These are phyloP conservation scores for Halesus radiatus DNA, from an alignment of 1,140 invertebrate genomes.

Conservation along the genomic window DNA sequence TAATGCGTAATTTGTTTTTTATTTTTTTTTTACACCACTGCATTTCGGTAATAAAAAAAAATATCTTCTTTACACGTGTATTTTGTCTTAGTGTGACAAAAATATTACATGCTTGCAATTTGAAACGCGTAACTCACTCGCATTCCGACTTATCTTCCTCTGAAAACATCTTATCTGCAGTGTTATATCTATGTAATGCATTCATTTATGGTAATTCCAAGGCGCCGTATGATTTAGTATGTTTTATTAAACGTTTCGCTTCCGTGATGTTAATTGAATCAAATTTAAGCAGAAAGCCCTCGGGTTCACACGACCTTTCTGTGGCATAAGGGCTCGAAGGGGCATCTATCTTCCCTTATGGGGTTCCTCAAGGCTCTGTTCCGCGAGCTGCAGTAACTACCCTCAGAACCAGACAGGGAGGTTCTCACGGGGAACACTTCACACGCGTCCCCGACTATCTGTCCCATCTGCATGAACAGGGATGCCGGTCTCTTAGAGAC, in stretches of 20 bases:
- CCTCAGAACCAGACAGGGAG: background rate
- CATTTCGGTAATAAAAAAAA: no score
- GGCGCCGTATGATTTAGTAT: background rate
- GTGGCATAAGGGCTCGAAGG: background rate
- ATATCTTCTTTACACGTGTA: no score
- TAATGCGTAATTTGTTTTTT: no score
- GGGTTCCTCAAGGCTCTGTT: slow-evolving; percentile 11
- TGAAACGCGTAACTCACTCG: no score
- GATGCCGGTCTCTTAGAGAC: slow-evolving; percentile 28
- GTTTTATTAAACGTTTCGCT: slow-evolving; percentile 10
- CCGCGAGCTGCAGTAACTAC: slow-evolving; percentile 5
- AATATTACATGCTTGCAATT: no score
- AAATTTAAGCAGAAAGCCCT: slow-evolving; percentile 5
- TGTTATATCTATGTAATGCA: no score
- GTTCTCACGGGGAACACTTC: slow-evolving; percentile 41
- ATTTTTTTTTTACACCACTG: no score
- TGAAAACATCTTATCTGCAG: no score
- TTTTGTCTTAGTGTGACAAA: no score
- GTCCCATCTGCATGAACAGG: background rate
- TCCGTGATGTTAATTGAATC: slow-evolving; percentile 19
- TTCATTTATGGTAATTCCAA: no score
- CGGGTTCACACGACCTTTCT: slow-evolving; percentile 37
- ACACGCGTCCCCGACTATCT: slow-evolving; percentile 30
- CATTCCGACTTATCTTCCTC: no score
- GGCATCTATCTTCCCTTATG: slow-evolving; percentile 15